Evolutionary conservation across 2,797 vertebrate species (phyloP).

Genomic region (Gobionotothen gibberifrons): DNA sequence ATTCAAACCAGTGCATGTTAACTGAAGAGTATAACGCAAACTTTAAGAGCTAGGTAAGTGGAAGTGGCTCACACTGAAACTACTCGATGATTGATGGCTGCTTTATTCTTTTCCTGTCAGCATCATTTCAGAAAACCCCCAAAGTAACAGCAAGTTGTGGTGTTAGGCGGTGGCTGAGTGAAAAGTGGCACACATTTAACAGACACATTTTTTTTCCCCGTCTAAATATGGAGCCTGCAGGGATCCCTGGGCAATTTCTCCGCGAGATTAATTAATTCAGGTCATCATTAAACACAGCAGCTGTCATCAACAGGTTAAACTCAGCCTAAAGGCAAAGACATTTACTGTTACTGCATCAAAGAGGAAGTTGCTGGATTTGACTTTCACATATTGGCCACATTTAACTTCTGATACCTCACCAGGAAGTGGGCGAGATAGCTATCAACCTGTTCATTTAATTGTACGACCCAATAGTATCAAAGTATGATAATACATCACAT

Average conservation of each 20-base stretch:
- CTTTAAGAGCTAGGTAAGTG: not conserved
- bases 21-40: not conserved
- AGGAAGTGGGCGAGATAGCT: slow-evolving; percentile 54
- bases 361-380: slow-evolving; percentile 49
- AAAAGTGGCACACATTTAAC: slow-evolving; percentile 1
- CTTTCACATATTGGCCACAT: slow-evolving; percentile 16
- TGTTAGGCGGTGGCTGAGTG: not conserved
- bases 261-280: slow-evolving; percentile 58
- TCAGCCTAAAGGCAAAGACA: not conserved
- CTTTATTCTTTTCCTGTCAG: slow-evolving; percentile 2
- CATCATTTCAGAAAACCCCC: not conserved
- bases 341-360: not conserved
- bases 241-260: slow-evolving; percentile 28
- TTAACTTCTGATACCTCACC: slow-evolving; percentile 29
- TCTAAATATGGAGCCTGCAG: slow-evolving; percentile 3
- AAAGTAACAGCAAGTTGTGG: not conserved
- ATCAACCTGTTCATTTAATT: not conserved
- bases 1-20: not conserved
- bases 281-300: slow-evolving; percentile 70
- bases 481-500: not conserved
- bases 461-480: accelerated
- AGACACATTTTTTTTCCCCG: not conserved
- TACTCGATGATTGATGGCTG: not conserved
- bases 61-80: slow-evolving; percentile 18
- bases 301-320: slow-evolving; percentile 50